Evolutionary conservation across 2,797 vertebrate genomes (phyloP).

Genomic region (Acanthurus tractus): DNA sequence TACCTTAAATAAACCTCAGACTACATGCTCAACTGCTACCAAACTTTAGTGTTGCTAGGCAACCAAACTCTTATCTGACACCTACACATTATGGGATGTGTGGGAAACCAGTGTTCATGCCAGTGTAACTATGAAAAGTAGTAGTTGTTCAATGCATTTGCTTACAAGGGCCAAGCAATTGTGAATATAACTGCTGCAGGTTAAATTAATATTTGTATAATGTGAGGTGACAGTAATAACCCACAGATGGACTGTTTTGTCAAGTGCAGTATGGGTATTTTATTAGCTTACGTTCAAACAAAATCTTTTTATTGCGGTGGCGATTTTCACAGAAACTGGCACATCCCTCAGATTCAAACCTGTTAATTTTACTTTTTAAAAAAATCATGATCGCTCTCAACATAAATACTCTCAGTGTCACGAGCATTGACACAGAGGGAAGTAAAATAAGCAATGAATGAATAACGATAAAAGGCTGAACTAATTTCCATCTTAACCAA

Average conservation of each 20-base stretch:
- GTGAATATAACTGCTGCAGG: background rate
- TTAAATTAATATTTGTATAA: slow-evolving; percentile 12
- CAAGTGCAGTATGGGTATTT: slow-evolving; percentile 33
- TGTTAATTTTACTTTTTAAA: slow-evolving; percentile 8
- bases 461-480: background rate
- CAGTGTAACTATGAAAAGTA: slow-evolving; percentile 49
- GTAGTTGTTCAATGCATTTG: slow-evolving; percentile 27
- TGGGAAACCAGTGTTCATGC: slow-evolving; percentile 55
- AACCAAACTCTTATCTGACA: slow-evolving; percentile 74
- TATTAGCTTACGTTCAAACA: slow-evolving; percentile 47
- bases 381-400: background rate
- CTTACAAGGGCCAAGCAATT: background rate
- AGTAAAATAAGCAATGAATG: background rate
- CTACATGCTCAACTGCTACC: slow-evolving; percentile 47
- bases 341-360: slow-evolving; percentile 13
- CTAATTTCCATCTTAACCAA: slow-evolving; percentile 21
- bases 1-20: slow-evolving; percentile 60
- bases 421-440: background rate
- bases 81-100: slow-evolving; percentile 81
- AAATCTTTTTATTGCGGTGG: slow-evolving; percentile 21
- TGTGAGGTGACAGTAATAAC: slow-evolving; percentile 11
- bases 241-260: background rate
- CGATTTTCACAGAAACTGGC: slow-evolving; percentile 20
- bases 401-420: slow-evolving; percentile 8
- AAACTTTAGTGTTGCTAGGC: slow-evolving; percentile 78